A percentile compares a stretch with the other conserved stretches of the same genome.
Evolutionary conservation across 1,140 invertebrate species (phyloP).

Genomic region (Saccostrea echinata): DNA sequence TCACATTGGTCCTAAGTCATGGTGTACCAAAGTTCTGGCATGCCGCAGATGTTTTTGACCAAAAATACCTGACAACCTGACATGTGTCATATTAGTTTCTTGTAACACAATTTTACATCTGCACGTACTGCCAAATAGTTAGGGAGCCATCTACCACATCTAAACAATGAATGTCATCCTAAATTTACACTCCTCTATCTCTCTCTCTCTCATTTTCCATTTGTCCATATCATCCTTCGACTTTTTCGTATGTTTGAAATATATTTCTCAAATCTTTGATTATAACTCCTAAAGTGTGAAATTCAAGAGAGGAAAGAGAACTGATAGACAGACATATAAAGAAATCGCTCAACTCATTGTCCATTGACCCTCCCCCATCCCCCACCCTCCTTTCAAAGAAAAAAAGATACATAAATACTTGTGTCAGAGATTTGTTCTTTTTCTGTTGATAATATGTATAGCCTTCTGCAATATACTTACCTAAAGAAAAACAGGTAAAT

Average conservation of each 20-base stretch:
- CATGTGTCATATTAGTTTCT: constrained; percentile 6
- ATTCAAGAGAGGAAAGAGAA: not conserved
- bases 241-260: too few species aligned
- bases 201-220: not conserved
- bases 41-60: constrained; percentile 13
- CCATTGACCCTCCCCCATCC: not conserved
- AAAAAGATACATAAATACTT: too few species aligned
- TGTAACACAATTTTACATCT: not conserved
- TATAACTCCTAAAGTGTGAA: too few species aligned
- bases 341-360: not conserved
- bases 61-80: not conserved
- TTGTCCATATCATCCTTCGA: too few species aligned
- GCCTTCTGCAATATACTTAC: constrained; percentile 61
- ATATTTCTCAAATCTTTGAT: too few species aligned
- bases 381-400: not conserved
- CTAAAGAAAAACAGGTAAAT: constrained; percentile 71
- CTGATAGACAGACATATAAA: not conserved
- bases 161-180: not conserved
- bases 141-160: not conserved
- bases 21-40: constrained; percentile 15
- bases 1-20: not conserved
- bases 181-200: not conserved
- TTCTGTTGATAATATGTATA: not conserved
- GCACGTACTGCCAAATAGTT: not conserved
- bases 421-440: not conserved